Conservation (phyloP, 1,140 invertebrate genomes). For the Drosophila truncata region DNA sequence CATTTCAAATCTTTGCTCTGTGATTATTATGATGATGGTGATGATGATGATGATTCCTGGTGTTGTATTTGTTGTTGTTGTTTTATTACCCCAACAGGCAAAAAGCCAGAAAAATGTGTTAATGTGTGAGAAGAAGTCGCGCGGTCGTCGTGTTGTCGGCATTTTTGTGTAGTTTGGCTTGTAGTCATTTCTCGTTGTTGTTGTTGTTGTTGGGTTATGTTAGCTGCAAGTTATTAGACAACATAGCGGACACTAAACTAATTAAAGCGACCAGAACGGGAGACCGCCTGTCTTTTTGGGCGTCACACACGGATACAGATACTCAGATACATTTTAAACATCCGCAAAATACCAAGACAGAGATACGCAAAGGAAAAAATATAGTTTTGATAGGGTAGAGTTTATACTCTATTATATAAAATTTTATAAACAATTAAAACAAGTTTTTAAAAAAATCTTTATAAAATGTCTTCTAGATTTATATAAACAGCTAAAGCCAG, state of each 20-base stretch:
- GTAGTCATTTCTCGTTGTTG: slow-evolving; percentile 28
- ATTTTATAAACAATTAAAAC: background rate
- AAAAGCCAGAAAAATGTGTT: slow-evolving; percentile 70
- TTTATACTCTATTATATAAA: background rate
- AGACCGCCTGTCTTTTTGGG: slow-evolving; percentile 52
- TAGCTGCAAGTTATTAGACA: slow-evolving; percentile 50
- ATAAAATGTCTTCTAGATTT: too few species aligned
- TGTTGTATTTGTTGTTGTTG: slow-evolving; percentile 25
- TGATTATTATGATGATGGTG: slow-evolving; percentile 57
- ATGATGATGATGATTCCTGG: slow-evolving; percentile 49
- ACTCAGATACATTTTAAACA: slow-evolving; percentile 20
- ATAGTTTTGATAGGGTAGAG: background rate
- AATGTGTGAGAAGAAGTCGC: slow-evolving; percentile 76
- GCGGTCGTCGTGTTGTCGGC: slow-evolving; percentile 23
- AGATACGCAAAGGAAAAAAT: background rate
- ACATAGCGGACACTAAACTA: slow-evolving; percentile 74
- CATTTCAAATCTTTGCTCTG: slow-evolving; percentile 59
- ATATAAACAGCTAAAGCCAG: background rate
- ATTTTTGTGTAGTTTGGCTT: slow-evolving; percentile 36
- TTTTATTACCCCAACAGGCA: slow-evolving; percentile 38
- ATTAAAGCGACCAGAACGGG: slow-evolving; percentile 67
- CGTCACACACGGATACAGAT: slow-evolving; percentile 34
- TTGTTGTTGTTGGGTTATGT: slow-evolving; percentile 33
- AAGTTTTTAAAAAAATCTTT: too few species aligned
- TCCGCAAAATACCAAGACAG: background rate